Evolutionary conservation across 2,797 vertebrate species (phyloP).

Genomic region (Lepus oiostolus): DNA sequence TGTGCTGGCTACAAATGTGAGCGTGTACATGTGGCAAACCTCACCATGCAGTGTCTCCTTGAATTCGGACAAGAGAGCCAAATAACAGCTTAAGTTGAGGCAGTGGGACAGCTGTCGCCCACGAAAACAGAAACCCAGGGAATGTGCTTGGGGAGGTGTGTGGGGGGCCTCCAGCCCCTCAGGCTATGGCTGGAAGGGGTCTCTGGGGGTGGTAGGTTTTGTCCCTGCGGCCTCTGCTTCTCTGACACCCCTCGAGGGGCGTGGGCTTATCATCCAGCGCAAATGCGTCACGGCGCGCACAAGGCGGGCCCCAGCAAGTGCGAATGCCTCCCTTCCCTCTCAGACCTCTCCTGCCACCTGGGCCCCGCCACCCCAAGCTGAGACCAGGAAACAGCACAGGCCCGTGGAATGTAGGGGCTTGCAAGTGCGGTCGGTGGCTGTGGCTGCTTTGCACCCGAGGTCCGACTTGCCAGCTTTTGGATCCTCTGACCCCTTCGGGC

Average conservation of each 20-base stretch:
- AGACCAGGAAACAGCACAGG: rapidly evolving
- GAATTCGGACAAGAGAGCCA: not conserved
- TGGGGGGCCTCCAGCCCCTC: not conserved
- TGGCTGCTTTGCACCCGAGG: not conserved
- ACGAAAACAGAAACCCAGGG: not conserved
- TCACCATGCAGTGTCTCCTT: not conserved
- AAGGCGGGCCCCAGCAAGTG: too few species aligned
- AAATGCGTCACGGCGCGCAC: too few species aligned
- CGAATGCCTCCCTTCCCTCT: not conserved
- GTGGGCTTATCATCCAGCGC: too few species aligned
- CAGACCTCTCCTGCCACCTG: not conserved
- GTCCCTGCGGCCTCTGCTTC: not conserved
- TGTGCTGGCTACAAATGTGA: not conserved
- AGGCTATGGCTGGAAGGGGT: not conserved
- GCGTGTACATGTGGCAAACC: not conserved
- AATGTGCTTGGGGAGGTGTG: too few species aligned
- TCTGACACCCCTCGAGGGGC: not conserved
- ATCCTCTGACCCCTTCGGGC: not conserved
- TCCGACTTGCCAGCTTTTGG: not conserved
- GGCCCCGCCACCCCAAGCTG: too few species aligned
- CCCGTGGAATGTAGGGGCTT: not conserved
- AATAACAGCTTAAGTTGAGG: not conserved
- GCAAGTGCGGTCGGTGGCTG: not conserved
- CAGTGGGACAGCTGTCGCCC: not conserved
- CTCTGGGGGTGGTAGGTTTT: not conserved